These are phyloP conservation scores for Formica exsecta DNA, from an alignment of 1,140 invertebrate genomes.

Conservation along the genomic window DNA sequence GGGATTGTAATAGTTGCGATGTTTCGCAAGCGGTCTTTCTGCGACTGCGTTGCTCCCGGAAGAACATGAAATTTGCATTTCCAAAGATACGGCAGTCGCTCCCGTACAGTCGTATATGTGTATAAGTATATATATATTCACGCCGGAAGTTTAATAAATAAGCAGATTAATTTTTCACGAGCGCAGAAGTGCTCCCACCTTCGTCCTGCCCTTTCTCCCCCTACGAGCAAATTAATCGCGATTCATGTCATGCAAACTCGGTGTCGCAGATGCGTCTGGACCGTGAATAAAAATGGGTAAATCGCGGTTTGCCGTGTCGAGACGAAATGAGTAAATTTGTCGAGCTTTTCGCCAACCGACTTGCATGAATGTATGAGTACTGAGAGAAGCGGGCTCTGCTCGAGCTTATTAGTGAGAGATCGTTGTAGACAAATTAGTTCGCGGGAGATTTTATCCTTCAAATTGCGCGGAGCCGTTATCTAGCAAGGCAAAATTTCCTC, in stretches of 20 bases:
- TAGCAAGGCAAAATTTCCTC: background rate
- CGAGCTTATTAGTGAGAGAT: background rate
- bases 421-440: background rate
- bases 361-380: background rate
- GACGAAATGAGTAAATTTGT: background rate
- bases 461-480: background rate
- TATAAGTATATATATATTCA: background rate
- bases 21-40: background rate
- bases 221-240: constrained; percentile 1
- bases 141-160: constrained; percentile 32
- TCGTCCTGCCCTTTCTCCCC: background rate
- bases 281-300: constrained; percentile 21
- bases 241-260: constrained; percentile 1
- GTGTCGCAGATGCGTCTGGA: background rate
- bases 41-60: background rate
- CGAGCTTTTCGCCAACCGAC: background rate
- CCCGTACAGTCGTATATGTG: background rate
- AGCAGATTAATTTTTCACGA: constrained; percentile 29
- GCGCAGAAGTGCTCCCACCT: background rate
- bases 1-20: constrained; percentile 12
- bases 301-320: background rate
- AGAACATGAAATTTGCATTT: constrained; percentile 41
- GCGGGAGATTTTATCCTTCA: background rate
- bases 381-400: background rate
- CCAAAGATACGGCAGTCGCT: constrained; percentile 1